Conservation (phyloP, 2,797 vertebrate genomes). For the Labroides dimidiatus region DNA sequence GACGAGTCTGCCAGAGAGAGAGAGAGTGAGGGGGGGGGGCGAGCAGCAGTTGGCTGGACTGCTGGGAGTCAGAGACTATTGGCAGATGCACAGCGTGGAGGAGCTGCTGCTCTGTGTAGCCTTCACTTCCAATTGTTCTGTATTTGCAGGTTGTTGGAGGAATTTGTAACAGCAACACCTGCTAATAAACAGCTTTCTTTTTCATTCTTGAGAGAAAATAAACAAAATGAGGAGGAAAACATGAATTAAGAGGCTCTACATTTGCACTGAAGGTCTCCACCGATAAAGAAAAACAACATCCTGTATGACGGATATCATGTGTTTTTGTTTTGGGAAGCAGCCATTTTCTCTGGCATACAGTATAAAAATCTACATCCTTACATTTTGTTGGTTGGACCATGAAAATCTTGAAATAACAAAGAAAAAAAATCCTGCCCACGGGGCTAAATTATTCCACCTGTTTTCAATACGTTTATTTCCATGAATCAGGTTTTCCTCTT, state of each 20-base stretch:
- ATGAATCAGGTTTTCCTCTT: not conserved
- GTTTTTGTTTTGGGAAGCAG: constrained; percentile 31
- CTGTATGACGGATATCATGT: constrained; percentile 3
- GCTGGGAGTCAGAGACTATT: constrained; percentile 48
- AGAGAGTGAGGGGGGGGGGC: constrained; percentile 5
- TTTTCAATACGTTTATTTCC: constrained; percentile 32
- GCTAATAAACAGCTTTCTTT: constrained; percentile 45
- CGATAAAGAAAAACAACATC: constrained; percentile 2
- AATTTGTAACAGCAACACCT: constrained; percentile 48
- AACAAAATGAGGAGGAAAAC: constrained; percentile 19
- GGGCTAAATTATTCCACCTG: constrained; percentile 18
- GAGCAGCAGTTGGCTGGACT: constrained; percentile 59
- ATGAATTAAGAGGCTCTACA: constrained; percentile 30
- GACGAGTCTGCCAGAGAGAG: constrained; percentile 45
- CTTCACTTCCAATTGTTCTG: constrained; percentile 56
- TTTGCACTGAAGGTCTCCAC: not conserved
- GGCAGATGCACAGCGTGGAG: constrained; percentile 54
- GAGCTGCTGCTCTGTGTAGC: constrained; percentile 49
- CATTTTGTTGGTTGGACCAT: constrained; percentile 27
- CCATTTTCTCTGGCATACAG: constrained; percentile 11
- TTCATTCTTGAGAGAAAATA: constrained; percentile 31
- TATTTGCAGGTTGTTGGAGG: constrained; percentile 49
- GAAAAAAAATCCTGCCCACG: not conserved
- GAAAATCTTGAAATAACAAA: constrained; percentile 40
- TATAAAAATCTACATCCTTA: not conserved